Percentiles rank a stretch among this genome's conserved stretches.
phyloP scores from a whole-genome alignment of 92 coral and sea anemone genomes.

The Epizoanthus ramosus region DNA sequence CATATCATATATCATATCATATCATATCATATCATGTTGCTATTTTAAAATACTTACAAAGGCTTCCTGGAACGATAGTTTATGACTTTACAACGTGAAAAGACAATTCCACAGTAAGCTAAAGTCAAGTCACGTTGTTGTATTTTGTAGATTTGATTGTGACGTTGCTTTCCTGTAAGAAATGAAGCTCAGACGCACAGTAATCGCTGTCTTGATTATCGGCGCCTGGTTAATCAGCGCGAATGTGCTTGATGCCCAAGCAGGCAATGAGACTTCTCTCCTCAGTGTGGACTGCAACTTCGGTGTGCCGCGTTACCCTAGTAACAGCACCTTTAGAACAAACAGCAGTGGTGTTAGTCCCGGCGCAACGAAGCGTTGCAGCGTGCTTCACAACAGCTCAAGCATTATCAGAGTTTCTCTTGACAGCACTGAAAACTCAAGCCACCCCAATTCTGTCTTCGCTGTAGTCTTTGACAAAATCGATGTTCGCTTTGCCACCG shows the following conservation, averaged over 20 bases:
- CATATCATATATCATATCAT: no score
- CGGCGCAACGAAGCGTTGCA: constrained; percentile 61
- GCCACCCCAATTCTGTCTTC: constrained; percentile 45
- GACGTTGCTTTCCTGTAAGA: not conserved
- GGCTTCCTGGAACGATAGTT: no score
- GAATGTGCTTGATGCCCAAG: not conserved
- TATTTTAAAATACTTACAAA: no score
- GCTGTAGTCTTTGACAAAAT: constrained; percentile 40
- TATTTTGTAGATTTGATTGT: not conserved
- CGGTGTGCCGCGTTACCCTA: constrained; percentile 35
- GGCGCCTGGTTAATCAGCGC: not conserved
- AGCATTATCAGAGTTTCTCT: constrained; percentile 58
- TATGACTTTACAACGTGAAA: no score
- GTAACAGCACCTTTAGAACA: constrained; percentile 20
- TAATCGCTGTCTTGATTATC: not conserved
- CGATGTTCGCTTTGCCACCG: no score
- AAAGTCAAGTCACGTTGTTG: not conserved
- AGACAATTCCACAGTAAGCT: no score
- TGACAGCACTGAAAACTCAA: constrained; percentile 13
- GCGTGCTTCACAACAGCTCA: constrained; percentile 27
- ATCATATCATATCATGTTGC: no score
- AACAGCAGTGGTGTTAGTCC: constrained; percentile 53
- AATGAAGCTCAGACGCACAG: not conserved
- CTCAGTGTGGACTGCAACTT: constrained; percentile 67
- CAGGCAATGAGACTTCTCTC: constrained; percentile 25